These are phyloP conservation scores for Hedychridium roseum DNA, from an alignment of 2,888 invertebrate species.

Conservation along the genomic window DNA sequence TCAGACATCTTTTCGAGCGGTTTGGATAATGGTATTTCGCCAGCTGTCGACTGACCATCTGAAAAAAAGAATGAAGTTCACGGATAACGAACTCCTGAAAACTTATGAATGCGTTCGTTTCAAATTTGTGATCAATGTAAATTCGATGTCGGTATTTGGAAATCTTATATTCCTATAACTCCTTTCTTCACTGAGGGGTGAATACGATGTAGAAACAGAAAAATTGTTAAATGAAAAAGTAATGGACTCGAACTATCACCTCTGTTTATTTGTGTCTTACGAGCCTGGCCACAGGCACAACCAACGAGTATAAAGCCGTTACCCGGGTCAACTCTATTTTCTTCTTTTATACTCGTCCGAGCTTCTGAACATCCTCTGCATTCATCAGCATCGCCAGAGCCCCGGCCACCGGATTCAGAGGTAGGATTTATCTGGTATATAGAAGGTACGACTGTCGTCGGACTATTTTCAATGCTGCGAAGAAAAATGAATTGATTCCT, in stretches of 20 bases:
- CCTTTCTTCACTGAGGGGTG: too few relatives aligned
- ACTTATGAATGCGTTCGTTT: not conserved
- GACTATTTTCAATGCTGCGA: conserved; percentile 33
- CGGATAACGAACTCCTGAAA: not conserved
- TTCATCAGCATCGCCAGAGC: conserved; percentile 29
- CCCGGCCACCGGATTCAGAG: conserved; percentile 27
- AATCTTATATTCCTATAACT: too few relatives aligned
- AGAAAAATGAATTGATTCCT: not conserved
- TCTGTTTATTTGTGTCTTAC: conserved; percentile 31
- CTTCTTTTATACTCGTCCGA: conserved; percentile 24
- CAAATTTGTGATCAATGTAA: too few relatives aligned
- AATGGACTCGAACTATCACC: conserved; percentile 22
- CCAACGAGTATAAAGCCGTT: conserved; percentile 34
- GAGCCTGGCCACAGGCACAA: conserved; percentile 36
- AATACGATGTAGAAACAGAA: too few relatives aligned
- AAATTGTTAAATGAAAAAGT: not conserved
- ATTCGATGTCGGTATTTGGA: too few relatives aligned
- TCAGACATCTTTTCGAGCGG: conserved; percentile 26
- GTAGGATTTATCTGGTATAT: conserved; percentile 33
- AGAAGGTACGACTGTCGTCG: conserved; percentile 24
- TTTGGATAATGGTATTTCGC: conserved; percentile 25
- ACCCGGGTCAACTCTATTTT: conserved; percentile 34
- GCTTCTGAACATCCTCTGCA: conserved; percentile 39
- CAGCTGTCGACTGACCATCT: conserved; percentile 28
- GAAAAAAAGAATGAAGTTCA: too few relatives aligned